Percentiles rank a stretch among this genome's conserved stretches.
These are phyloP conservation scores for Euplagia quadripunctaria DNA, from an alignment of 2,888 invertebrate genomes.

Conservation along the genomic window DNA sequence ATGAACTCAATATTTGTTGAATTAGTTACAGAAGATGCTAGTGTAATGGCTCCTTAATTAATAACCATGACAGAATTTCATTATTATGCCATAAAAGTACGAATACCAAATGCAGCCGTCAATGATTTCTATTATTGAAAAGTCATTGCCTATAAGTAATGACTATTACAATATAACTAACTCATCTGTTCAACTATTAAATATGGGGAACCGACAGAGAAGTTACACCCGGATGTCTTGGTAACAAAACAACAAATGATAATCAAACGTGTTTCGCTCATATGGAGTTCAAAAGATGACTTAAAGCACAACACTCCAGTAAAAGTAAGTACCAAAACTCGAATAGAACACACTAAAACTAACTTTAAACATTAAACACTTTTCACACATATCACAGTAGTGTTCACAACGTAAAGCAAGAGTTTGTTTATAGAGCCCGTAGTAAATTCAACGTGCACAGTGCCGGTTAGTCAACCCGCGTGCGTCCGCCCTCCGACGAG, in stretches of 20 bases:
- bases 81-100: background rate
- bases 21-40: background rate
- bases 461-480: slow-evolving; percentile 58
- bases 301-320: slow-evolving; percentile 62
- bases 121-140: slow-evolving; percentile 60
- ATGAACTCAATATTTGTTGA: slow-evolving; percentile 20
- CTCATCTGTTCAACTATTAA: slow-evolving; percentile 52
- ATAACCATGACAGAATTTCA: slow-evolving; percentile 7
- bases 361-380: slow-evolving; percentile 55
- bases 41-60: slow-evolving; percentile 12
- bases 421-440: slow-evolving; percentile 70
- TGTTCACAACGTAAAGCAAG: slow-evolving; percentile 62
- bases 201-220: slow-evolving; percentile 59
- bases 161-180: slow-evolving; percentile 30
- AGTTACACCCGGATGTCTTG: slow-evolving; percentile 80
- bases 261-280: slow-evolving; percentile 81
- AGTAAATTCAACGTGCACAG: slow-evolving; percentile 64
- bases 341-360: slow-evolving; percentile 64
- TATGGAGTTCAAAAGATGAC: slow-evolving; percentile 71
- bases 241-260: slow-evolving; percentile 83
- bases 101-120: slow-evolving; percentile 41
- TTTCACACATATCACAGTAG: slow-evolving; percentile 71
- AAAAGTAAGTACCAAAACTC: slow-evolving; percentile 67
- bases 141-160: slow-evolving; percentile 35
- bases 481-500: slow-evolving; percentile 70